Evolutionary conservation across 2,113 vertebrate species (phyloP).

Genomic region (Numida meleagris): DNA sequence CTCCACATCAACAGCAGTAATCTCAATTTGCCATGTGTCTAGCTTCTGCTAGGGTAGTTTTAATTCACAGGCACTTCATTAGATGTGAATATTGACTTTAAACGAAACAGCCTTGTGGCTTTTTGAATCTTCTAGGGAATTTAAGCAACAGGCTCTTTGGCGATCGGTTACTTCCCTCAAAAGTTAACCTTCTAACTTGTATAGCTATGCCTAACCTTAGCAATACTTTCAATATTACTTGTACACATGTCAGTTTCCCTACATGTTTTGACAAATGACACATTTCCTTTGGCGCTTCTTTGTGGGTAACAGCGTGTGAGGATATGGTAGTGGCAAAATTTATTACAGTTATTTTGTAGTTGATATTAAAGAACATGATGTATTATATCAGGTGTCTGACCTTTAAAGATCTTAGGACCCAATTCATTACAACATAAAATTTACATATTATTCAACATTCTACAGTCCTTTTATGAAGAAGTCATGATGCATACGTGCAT

Average conservation of each 20-base stretch:
- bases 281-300: slow-evolving; percentile 83
- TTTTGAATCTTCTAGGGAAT: slow-evolving; percentile 23
- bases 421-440: slow-evolving; percentile 89
- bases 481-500: slow-evolving; percentile 71
- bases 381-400: slow-evolving; percentile 87
- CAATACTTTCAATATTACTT: slow-evolving; percentile 78
- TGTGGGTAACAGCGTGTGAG: slow-evolving; percentile 85
- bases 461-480: slow-evolving; percentile 80
- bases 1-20: background rate
- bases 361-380: slow-evolving; percentile 87
- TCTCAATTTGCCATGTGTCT: background rate
- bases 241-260: slow-evolving; percentile 76
- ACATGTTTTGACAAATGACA: slow-evolving; percentile 85
- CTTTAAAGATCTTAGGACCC: slow-evolving; percentile 87
- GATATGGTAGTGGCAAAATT: slow-evolving; percentile 82
- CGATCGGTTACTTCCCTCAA: slow-evolving; percentile 12
- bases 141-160: slow-evolving; percentile 24
- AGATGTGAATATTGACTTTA: background rate
- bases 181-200: slow-evolving; percentile 65
- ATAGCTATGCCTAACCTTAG: slow-evolving; percentile 74
- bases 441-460: slow-evolving; percentile 87
- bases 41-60: background rate
- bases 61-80: slow-evolving; percentile 30
- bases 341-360: slow-evolving; percentile 87
- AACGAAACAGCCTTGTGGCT: slow-evolving; percentile 16